Base-by-base conservation (phyloP, 1,140 invertebrate genomes). In the Drosophila micromelanica region DNA sequence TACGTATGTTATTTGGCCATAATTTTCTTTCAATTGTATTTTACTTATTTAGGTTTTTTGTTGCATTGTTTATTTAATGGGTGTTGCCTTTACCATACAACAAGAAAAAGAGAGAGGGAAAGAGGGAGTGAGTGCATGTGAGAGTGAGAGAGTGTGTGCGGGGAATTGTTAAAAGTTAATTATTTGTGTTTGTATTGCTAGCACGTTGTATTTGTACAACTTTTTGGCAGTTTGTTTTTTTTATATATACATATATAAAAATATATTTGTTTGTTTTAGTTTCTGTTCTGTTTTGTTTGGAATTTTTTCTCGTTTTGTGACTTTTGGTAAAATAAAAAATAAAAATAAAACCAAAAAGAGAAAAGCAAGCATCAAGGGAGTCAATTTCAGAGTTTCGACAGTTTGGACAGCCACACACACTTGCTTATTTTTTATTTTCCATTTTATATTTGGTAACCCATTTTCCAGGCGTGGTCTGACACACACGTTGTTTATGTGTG, bases 141-240 rank as follows among this genome's bases (percentile, higher is more conserved):
- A 30, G 55, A 48, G 61, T 42, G 43, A 57, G 38, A 38, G 54
- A 62, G 46, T 17, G 48, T 37, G 69, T 7, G 57, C 30, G 45
- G 54, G 56, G 63, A 75, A 78, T 80, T 87, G 81, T 84, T 89
- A 82, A 67, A 89, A 89, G 82, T 84, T 89, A 87, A 87, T 87
- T 87, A 89, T 87, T 84, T 84, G 70, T 84, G 76, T 84, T 87
- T 87, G 76, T 89, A 82, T 82, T 87, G 75, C 71, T 67, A 61
- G 84, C 79, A 81, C 78, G 82, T 82, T 89, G 76, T 86, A 87
- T 86, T 86, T 86, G 82, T 69, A 69, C 71, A 86, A 82, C 70
- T 86, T 86, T 86, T 85, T 86, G 48, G 20, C 13, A 20, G 32
- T 23, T 23, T 23, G 3, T 23, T 23, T 23, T 23, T 23, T 23